Conservation (phyloP, 2,113 vertebrate species). For the Pseudolaguvia tuberculata region DNA sequence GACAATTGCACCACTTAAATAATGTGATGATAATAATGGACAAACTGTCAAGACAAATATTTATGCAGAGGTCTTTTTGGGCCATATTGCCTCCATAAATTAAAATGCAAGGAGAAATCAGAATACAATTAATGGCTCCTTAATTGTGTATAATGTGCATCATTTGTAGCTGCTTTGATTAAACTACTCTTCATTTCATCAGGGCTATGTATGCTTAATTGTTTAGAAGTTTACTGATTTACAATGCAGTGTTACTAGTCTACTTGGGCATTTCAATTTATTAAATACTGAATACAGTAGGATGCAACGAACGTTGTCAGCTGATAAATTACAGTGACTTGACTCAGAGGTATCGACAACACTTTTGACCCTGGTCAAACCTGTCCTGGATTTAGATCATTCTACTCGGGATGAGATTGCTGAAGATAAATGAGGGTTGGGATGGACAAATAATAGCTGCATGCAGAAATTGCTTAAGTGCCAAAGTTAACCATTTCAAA, state of each 20-base stretch:
- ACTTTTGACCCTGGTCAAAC: not conserved
- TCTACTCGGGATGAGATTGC: not conserved
- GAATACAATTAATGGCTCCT: not conserved
- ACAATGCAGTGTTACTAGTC: not conserved
- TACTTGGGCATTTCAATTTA: conserved; percentile 5
- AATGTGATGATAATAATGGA: no score
- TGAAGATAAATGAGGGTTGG: conserved; percentile 19
- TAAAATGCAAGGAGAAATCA: not conserved
- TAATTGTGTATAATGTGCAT: not conserved
- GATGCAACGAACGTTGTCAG: not conserved
- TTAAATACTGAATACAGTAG: not conserved
- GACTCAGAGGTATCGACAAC: not conserved
- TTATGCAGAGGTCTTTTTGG: no score
- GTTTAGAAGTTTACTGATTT: not conserved
- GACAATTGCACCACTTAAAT: no score
- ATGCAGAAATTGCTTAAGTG: conserved; percentile 22
- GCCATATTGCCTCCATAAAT: not conserved
- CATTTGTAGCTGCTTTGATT: not conserved
- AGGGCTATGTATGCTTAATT: not conserved
- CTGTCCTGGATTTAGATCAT: not conserved
- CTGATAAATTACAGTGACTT: not conserved
- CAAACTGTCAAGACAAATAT: not conserved
- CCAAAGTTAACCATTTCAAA: not conserved
- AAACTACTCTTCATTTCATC: not conserved
- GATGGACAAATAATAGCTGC: conserved; percentile 14